Evolutionary conservation across 2,797 vertebrate species (phyloP), one percentile per base, ranked within the genome.

Genomic region (Scomberomorus guttatus): DNA sequence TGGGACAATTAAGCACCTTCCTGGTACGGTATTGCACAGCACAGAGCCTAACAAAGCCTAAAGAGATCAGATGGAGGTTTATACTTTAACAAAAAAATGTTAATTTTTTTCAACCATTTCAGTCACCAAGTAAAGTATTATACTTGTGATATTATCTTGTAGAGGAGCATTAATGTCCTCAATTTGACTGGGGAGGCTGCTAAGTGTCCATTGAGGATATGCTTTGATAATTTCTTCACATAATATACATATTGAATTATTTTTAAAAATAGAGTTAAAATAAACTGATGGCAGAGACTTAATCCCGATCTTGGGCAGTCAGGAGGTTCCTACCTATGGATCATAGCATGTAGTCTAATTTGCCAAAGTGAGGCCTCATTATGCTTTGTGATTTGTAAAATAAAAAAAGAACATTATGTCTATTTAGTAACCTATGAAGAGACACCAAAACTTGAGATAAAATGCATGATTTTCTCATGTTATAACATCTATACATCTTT

Each of bases 1-100:
- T 93, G 91, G 87, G 92, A 94, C 92, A 94, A 93, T 95, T 94
- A 94, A 87, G 85, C 57, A 34, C 66, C 79, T 90, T 90, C 77
- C 73, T 91, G 70, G 59, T 78, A 84, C 68, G 80, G 63, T 86
- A 71, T 75, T 85, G 58, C 74, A 77, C 65, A 86, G 83, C 67
- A 83, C 78, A 84, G 51, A 69, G 7, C 56, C 59, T 68, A 60
- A 73, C 48, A 70, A 79, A 75, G 74, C 55, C 55, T 37, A 58
- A 85, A 87, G 77, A 82, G n/a, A 77, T 18, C 20, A 18, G 17
- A 68, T 32, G 62, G 37, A 52, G 37, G 15, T 67, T 10, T 59
- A 12, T 32, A 57, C 57, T 71, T 61, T 6, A n/a, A 17, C 54
- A 13, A 72, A 15, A 51, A 56, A 27, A n/a, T 48, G 37, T 3